Evolutionary conservation across 2,888 invertebrate genomes (phyloP).

Genomic region (Antheraea yamamai): DNA sequence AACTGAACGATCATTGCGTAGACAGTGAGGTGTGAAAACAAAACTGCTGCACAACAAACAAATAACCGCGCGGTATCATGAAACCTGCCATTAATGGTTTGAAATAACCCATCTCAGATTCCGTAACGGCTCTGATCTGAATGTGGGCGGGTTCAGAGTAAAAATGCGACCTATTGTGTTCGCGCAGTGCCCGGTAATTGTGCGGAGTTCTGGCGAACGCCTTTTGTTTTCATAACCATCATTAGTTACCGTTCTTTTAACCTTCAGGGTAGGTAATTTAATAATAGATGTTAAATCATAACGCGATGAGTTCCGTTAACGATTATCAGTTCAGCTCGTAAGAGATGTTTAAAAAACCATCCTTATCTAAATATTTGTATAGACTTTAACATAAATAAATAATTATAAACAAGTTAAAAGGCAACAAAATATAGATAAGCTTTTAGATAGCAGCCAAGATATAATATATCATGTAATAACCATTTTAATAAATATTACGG

Average conservation of each 20-base stretch:
- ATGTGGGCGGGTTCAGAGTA: constrained; percentile 9
- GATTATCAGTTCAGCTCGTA: neutral
- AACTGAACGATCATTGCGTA: neutral
- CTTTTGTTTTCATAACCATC: constrained; percentile 9
- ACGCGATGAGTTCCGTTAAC: neutral
- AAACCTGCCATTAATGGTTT: constrained; percentile 8
- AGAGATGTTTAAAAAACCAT: neutral
- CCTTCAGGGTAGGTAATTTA: neutral
- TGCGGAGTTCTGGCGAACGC: neutral
- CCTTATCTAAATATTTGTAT: neutral
- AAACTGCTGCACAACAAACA: neutral
- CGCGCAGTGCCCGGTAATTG: constrained; percentile 1
- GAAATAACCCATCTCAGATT: constrained; percentile 3
- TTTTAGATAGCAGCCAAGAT: neutral
- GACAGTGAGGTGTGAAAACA: constrained; percentile 6
- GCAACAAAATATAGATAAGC: neutral
- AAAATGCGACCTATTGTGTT: constrained; percentile 16
- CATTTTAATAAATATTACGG: constrained; percentile 6
- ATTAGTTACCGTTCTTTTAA: constrained; percentile 1
- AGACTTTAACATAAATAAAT: no score
- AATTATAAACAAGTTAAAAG: neutral
- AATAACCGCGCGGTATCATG: neutral
- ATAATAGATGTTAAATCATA: neutral
- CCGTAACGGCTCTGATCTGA: constrained; percentile 5
- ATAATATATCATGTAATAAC: neutral